A percentile compares a stretch with the other conserved stretches of the same genome.
phyloP scores from a whole-genome alignment of 2,797 vertebrate species.

The Leptoclinus maculatus region DNA sequence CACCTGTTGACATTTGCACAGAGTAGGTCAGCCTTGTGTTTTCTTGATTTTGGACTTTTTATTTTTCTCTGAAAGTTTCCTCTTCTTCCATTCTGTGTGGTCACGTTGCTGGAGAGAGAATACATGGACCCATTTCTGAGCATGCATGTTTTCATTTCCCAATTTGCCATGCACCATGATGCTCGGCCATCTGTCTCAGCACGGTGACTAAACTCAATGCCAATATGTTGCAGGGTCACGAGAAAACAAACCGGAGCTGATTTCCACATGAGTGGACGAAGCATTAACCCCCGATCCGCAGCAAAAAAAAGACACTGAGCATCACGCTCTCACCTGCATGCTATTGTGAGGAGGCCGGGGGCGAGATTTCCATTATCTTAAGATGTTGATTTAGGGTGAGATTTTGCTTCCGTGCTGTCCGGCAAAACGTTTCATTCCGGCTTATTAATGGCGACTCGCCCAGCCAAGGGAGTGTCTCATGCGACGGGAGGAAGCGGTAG shows the following conservation, averaged over 20 bases:
- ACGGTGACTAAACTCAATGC: constrained; percentile 78
- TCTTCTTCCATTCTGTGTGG: constrained; percentile 21
- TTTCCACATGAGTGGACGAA: constrained; percentile 67
- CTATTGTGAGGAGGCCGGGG: neutral
- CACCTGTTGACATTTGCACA: constrained; percentile 49
- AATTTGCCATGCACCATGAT: constrained; percentile 84
- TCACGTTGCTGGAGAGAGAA: constrained; percentile 62
- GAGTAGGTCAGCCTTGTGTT: constrained; percentile 32
- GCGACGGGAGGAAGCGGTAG: constrained; percentile 76
- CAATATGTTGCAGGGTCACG: constrained; percentile 84
- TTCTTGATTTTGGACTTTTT: constrained; percentile 3
- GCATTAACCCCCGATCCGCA: constrained; percentile 33
- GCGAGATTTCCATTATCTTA: constrained; percentile 11
- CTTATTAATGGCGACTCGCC: constrained; percentile 78
- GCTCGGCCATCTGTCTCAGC: constrained; percentile 86
- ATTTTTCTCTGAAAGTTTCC: constrained; percentile 9
- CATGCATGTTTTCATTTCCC: constrained; percentile 79
- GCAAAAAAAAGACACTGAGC: neutral
- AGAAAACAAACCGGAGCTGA: constrained; percentile 79
- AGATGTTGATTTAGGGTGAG: constrained; percentile 33
- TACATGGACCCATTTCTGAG: constrained; percentile 61
- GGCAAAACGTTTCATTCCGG: constrained; percentile 62
- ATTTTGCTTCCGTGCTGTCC: constrained; percentile 54
- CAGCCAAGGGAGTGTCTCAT: constrained; percentile 79
- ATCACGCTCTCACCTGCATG: constrained; percentile 27